Evolutionary conservation across 2,888 invertebrate species (phyloP).

Genomic region (Melanotus villosus): DNA sequence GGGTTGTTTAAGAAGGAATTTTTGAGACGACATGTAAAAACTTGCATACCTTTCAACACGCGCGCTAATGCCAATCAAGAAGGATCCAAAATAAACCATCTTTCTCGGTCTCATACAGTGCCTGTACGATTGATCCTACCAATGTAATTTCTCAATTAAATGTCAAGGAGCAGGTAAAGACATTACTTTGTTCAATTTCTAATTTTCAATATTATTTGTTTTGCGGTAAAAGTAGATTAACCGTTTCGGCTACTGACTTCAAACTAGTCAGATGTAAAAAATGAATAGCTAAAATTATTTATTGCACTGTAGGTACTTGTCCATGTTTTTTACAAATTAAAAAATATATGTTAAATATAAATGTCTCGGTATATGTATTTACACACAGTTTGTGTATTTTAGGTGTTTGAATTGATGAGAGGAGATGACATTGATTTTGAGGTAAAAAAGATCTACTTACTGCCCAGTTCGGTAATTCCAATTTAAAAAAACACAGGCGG

Average conservation of each 20-base stretch:
- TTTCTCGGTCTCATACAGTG: conserved; percentile 11
- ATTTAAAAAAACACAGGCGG: not conserved
- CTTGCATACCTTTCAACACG: not conserved
- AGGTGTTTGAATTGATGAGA: conserved; percentile 52
- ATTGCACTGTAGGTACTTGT: not conserved
- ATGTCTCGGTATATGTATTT: not conserved
- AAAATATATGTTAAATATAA: not conserved
- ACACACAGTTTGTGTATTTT: conserved; percentile 7
- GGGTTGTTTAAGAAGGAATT: not conserved
- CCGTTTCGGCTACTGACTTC: not conserved
- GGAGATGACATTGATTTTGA: conserved; percentile 49
- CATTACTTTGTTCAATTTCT: not conserved
- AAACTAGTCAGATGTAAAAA: not conserved
- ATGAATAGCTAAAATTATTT: not conserved
- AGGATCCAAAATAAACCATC: not conserved
- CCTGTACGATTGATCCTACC: conserved; percentile 12
- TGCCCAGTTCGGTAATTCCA: not conserved
- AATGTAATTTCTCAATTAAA: conserved; percentile 17
- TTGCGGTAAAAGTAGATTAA: not conserved
- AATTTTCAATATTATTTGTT: not conserved
- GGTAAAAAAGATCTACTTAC: conserved; percentile 50
- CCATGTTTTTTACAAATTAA: not conserved
- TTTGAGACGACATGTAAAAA: conserved; percentile 12
- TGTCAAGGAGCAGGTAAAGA: conserved; percentile 18
- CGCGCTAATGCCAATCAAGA: not conserved